Evolutionary conservation across 2,113 vertebrate genomes (phyloP).

Genomic region (Cyprinodon brontotheroides): DNA sequence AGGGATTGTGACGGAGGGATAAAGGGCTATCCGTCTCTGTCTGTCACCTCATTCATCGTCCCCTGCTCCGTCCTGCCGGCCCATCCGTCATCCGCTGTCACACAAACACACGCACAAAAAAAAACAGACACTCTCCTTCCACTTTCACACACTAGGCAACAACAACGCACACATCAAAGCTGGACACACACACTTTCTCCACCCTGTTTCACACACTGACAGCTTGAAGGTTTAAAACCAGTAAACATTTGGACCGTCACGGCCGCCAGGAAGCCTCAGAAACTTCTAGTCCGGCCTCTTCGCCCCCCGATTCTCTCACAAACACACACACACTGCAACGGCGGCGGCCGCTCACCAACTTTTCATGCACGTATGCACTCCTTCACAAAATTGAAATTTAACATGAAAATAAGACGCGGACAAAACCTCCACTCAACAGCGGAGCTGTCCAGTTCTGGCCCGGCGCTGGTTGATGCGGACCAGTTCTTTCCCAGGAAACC

Average conservation of each 20-base stretch:
- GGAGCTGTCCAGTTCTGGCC: constrained; percentile 53
- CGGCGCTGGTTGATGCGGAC: constrained; percentile 38
- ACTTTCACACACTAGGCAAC: constrained; percentile 59
- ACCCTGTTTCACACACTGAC: constrained; percentile 64
- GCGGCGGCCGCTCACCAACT: not conserved
- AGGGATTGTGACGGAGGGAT: constrained; percentile 87
- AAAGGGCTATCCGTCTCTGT: constrained; percentile 97
- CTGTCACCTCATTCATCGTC: constrained; percentile 96
- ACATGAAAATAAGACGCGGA: constrained; percentile 19
- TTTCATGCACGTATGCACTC: constrained; percentile 14
- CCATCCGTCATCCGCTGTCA: constrained; percentile 94
- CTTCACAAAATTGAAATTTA: constrained; percentile 19
- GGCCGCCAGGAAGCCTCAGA: constrained; percentile 45
- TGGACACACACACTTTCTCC: constrained; percentile 55
- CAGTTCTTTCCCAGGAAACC: constrained; percentile 55
- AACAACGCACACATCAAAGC: constrained; percentile 59
- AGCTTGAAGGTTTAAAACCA: constrained; percentile 10
- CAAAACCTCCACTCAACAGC: constrained; percentile 33
- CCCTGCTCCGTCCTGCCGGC: constrained; percentile 87
- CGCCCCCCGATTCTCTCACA: constrained; percentile 66
- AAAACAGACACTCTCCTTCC: constrained; percentile 53
- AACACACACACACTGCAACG: constrained; percentile 54
- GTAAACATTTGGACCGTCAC: constrained; percentile 32
- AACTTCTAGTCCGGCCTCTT: constrained; percentile 31
- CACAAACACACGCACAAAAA: constrained; percentile 76